These are phyloP conservation scores for Agelaius tricolor DNA, from an alignment of 2,113 vertebrate genomes.

Conservation along the genomic window DNA sequence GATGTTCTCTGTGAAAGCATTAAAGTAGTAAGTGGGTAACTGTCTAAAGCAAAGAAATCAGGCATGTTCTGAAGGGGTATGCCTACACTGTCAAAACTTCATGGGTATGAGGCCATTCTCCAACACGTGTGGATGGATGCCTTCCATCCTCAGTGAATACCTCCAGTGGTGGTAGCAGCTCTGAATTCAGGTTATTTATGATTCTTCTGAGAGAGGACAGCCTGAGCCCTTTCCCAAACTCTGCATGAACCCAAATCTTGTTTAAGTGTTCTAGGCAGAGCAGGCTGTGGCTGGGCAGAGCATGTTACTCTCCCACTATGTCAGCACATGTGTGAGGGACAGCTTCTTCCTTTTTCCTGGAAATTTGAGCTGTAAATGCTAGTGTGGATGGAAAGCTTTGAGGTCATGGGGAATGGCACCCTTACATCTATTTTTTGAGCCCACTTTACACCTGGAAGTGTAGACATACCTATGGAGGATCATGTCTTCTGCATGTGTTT, in stretches of 20 bases:
- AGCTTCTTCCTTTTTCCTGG: background rate
- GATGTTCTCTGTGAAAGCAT: background rate
- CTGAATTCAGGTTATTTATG: background rate
- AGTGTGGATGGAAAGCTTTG: background rate
- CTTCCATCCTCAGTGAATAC: background rate
- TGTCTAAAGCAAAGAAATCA: background rate
- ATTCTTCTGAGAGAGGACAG: background rate
- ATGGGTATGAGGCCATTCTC: background rate
- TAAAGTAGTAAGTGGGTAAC: background rate
- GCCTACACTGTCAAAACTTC: background rate
- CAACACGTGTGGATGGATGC: background rate
- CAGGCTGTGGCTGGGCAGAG: background rate
- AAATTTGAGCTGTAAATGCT: background rate
- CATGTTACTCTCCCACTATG: background rate
- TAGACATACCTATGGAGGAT: conserved; percentile 4
- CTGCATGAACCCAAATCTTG: background rate
- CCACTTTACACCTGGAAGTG: background rate
- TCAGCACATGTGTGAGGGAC: background rate
- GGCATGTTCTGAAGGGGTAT: conserved; percentile 23
- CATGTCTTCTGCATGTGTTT: background rate
- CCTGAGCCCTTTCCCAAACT: background rate
- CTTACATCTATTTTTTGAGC: background rate
- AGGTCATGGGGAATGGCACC: background rate
- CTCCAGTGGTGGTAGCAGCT: background rate
- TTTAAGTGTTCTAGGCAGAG: background rate